phyloP scores from a whole-genome alignment of 2,888 invertebrate species.

The Sminthurides aquaticus region DNA sequence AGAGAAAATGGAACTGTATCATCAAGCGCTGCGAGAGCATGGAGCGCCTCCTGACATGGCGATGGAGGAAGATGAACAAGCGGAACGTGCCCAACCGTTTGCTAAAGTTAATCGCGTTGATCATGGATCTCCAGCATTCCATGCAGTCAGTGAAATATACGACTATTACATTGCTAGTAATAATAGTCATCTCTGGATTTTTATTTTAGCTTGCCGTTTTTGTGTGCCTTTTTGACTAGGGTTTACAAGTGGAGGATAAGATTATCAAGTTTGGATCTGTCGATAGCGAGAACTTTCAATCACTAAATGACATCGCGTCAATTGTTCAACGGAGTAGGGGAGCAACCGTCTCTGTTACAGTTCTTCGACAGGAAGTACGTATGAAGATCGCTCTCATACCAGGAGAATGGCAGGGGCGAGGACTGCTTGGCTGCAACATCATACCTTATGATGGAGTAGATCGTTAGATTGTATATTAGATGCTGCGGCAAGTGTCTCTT shows the following conservation, averaged over 20 bases:
- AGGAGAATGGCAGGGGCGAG: constrained; percentile 67
- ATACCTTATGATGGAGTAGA: constrained; percentile 48
- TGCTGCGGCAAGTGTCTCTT: not conserved
- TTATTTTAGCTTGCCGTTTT: too few species aligned
- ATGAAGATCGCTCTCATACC: constrained; percentile 60
- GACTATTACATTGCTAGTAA: not conserved
- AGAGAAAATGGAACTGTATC: constrained; percentile 60
- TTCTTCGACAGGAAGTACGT: constrained; percentile 49
- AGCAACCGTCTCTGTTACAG: constrained; percentile 43
- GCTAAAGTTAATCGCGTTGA: constrained; percentile 65
- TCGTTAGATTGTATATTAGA: constrained; percentile 17
- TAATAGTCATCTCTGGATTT: not conserved
- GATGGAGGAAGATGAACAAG: constrained; percentile 28
- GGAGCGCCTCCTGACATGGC: constrained; percentile 11
- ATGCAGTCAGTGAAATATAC: too few species aligned
- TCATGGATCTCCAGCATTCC: constrained; percentile 71
- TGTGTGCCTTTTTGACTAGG: constrained; percentile 55
- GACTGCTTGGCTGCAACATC: constrained; percentile 67
- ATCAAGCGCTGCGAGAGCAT: constrained; percentile 47
- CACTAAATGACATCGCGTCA: constrained; percentile 60
- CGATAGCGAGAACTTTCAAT: constrained; percentile 61
- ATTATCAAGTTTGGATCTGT: constrained; percentile 72
- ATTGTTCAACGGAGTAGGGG: constrained; percentile 54
- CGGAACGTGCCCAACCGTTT: constrained; percentile 51
- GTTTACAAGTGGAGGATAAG: constrained; percentile 61